Percentiles rank a stretch among this genome's conserved stretches.
phyloP scores from a whole-genome alignment of 2,797 vertebrate genomes.

The Xerus rutilus region DNA sequence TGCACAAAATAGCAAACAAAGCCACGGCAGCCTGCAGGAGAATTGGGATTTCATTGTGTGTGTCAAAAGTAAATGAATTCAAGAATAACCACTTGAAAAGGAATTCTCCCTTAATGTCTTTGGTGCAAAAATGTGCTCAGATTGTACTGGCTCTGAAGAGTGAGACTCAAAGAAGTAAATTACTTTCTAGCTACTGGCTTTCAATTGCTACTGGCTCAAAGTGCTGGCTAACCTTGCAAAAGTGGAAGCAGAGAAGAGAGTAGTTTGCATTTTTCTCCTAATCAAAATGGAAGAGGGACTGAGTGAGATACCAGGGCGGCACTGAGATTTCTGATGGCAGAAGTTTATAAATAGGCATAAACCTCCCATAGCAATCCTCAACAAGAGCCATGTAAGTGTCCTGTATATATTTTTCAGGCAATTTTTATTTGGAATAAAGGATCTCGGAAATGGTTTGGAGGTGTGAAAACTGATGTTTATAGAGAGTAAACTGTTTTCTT shows the following conservation, averaged over 20 bases:
- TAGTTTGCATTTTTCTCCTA: slow-evolving; percentile 74
- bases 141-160: slow-evolving; percentile 75
- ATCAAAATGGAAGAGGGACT: slow-evolving; percentile 73
- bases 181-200: slow-evolving; percentile 74
- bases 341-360: slow-evolving; percentile 78
- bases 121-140: slow-evolving; percentile 81
- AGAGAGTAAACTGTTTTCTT: slow-evolving; percentile 76
- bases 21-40: slow-evolving; percentile 55
- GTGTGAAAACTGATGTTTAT: slow-evolving; percentile 80
- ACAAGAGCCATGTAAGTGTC: slow-evolving; percentile 68
- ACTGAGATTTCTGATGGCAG: slow-evolving; percentile 64
- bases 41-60: slow-evolving; percentile 82
- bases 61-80: slow-evolving; percentile 86
- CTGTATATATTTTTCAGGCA: slow-evolving; percentile 74
- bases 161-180: slow-evolving; percentile 73
- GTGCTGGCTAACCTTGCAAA: slow-evolving; percentile 55
- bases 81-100: slow-evolving; percentile 84
- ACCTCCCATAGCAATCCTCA: slow-evolving; percentile 61
- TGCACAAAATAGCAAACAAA: slow-evolving; percentile 82
- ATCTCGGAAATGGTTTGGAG: slow-evolving; percentile 76
- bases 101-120: slow-evolving; percentile 84
- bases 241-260: slow-evolving; percentile 27
- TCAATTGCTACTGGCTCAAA: slow-evolving; percentile 66
- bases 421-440: slow-evolving; percentile 79
- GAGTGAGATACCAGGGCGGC: slow-evolving; percentile 38